These are phyloP conservation scores for Endomychus coccineus DNA, from an alignment of 2,888 invertebrate genomes.

Conservation along the genomic window DNA sequence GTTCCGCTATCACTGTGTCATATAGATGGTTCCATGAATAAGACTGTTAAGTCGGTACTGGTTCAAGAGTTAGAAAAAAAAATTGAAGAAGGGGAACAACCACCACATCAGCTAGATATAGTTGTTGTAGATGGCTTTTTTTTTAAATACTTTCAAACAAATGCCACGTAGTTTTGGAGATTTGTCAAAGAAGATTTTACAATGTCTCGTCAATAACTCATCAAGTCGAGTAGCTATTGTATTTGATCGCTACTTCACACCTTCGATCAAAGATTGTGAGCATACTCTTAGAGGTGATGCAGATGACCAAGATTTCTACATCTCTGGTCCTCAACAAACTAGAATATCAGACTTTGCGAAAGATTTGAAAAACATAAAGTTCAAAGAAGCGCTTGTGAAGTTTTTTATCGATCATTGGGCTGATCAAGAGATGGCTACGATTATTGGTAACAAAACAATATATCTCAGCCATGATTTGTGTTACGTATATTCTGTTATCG, in stretches of 20 bases:
- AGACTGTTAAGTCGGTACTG: slow-evolving; percentile 25
- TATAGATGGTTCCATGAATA: slow-evolving; percentile 24
- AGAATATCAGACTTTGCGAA: slow-evolving; percentile 17
- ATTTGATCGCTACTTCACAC: slow-evolving; percentile 24
- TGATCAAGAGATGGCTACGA: slow-evolving; percentile 22
- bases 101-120: slow-evolving; percentile 19
- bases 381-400: slow-evolving; percentile 26
- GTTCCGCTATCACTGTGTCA: slow-evolving; percentile 25
- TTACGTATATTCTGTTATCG: slow-evolving; percentile 16
- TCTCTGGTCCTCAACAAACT: slow-evolving; percentile 18
- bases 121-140: slow-evolving; percentile 23
- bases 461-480: slow-evolving; percentile 19
- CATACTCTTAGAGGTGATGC: slow-evolving; percentile 19
- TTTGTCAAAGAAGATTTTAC: slow-evolving; percentile 26
- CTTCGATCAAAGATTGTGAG: slow-evolving; percentile 26
- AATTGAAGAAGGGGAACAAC: slow-evolving; percentile 20
- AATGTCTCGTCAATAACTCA: slow-evolving; percentile 18
- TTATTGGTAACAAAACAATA: slow-evolving; percentile 26
- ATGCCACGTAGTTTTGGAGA: slow-evolving; percentile 23
- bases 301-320: slow-evolving; percentile 17
- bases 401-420: slow-evolving; percentile 30
- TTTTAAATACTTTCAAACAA: slow-evolving; percentile 17
- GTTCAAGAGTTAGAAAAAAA: slow-evolving; percentile 20
- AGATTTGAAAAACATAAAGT: slow-evolving; percentile 18
- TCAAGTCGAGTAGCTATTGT: slow-evolving; percentile 18